Conservation (phyloP, 2,797 vertebrate genomes). For the Anniella stebbinsi region DNA sequence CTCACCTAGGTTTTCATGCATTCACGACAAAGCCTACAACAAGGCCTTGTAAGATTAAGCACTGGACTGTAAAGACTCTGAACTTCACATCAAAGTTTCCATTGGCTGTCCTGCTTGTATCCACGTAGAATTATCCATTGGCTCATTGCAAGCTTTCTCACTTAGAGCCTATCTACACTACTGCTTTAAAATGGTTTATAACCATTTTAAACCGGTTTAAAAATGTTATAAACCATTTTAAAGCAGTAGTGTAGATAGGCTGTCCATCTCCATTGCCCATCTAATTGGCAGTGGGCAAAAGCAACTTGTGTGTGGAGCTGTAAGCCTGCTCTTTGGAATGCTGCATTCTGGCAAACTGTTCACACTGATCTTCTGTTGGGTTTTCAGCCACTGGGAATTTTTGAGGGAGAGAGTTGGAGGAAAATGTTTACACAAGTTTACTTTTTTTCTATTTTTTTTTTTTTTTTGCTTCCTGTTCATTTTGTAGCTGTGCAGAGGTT, state of each 20-base stretch:
- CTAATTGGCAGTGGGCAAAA: constrained; percentile 61
- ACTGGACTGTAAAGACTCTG: constrained; percentile 63
- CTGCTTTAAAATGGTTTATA: too few relatives aligned
- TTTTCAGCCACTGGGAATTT: constrained; percentile 20
- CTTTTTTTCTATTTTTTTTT: too few relatives aligned
- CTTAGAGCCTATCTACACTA: too few relatives aligned
- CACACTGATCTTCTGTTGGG: constrained; percentile 30
- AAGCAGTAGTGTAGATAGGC: too few relatives aligned
- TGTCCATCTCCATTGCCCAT: constrained; percentile 55
- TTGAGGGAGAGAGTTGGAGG: constrained; percentile 29
- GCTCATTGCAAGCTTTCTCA: constrained; percentile 40
- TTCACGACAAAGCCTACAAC: constrained; percentile 30
- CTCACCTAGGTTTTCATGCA: constrained; percentile 23
- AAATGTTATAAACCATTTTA: too few relatives aligned
- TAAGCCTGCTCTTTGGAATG: constrained; percentile 2
- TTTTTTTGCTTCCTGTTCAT: constrained; percentile 39
- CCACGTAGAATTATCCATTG: constrained; percentile 62
- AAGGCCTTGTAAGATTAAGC: constrained; percentile 51
- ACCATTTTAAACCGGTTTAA: too few relatives aligned
- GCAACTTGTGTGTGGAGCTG: constrained; percentile 34
- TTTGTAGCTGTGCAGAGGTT: constrained; percentile 25
- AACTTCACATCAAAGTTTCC: constrained; percentile 69
- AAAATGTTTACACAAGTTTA: constrained; percentile 38
- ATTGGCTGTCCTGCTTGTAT: constrained; percentile 46
- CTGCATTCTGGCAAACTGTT: constrained; percentile 27